Percentiles rank a stretch among this genome's conserved stretches.
Conservation (phyloP, 2,888 invertebrate genomes). For the Pandemis heparana region DNA sequence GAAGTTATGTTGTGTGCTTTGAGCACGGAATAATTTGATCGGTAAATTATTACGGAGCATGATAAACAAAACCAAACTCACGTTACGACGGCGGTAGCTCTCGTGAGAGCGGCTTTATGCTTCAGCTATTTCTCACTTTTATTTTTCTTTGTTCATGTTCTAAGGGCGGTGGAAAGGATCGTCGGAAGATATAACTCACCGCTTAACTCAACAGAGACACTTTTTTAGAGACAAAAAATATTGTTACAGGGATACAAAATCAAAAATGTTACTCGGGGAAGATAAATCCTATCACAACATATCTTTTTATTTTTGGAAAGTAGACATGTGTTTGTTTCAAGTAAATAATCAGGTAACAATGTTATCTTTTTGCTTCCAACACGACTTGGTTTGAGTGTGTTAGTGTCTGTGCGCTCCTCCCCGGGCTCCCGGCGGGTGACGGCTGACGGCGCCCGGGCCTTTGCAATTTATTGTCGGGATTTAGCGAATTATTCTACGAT, state of each 20-base stretch:
- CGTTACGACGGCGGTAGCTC: slow-evolving; percentile 6
- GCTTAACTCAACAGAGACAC: slow-evolving; percentile 48
- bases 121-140: slow-evolving; percentile 47
- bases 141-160: slow-evolving; percentile 51
- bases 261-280: slow-evolving; percentile 46
- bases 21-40: slow-evolving; percentile 19
- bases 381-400: slow-evolving; percentile 16
- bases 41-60: slow-evolving; percentile 22
- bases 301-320: slow-evolving; percentile 9
- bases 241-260: slow-evolving; percentile 53
- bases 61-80: slow-evolving; percentile 31
- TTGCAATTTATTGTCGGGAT: slow-evolving; percentile 56
- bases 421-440: slow-evolving; percentile 26
- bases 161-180: slow-evolving; percentile 50
- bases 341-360: neutral
- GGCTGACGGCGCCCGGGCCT: slow-evolving; percentile 25
- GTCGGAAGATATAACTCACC: slow-evolving; percentile 69
- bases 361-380: slow-evolving; percentile 2
- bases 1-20: slow-evolving; percentile 17
- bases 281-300: slow-evolving; percentile 24
- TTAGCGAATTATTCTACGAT: slow-evolving; percentile 56
- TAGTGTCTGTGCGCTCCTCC: slow-evolving; percentile 7
- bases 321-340: slow-evolving; percentile 25
- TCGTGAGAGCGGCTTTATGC: slow-evolving; percentile 38
- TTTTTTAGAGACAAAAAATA: slow-evolving; percentile 52